phyloP scores from a whole-genome alignment of 2,888 invertebrate genomes.

The Pteria penguin region DNA sequence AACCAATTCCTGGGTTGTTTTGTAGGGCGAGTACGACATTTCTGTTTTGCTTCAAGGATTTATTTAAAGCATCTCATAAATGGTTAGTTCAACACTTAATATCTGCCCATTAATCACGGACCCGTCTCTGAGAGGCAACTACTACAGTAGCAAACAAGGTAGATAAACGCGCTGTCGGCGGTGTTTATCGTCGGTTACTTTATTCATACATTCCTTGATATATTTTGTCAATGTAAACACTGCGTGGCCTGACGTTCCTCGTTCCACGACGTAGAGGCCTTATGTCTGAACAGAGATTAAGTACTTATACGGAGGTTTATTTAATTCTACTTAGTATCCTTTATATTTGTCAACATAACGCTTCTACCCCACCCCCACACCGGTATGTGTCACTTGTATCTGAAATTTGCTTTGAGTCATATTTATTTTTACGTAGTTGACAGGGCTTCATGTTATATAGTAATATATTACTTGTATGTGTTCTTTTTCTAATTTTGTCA shows the following conservation, averaged over 20 bases:
- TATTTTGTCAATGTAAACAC: background rate
- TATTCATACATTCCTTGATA: background rate
- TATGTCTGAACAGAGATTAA: background rate
- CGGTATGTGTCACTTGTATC: background rate
- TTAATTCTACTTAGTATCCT: slow-evolving; percentile 7
- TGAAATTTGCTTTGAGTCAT: no score
- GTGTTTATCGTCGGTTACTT: background rate
- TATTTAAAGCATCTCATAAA: slow-evolving; percentile 43
- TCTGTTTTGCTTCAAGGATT: slow-evolving; percentile 18
- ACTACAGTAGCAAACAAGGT: background rate
- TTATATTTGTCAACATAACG: slow-evolving; percentile 3
- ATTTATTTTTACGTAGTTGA: no score
- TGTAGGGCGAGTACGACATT: slow-evolving; percentile 13
- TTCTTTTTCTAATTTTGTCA: no score
- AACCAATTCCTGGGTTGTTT: slow-evolving; percentile 33
- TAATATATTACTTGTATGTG: no score
- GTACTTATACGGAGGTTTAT: background rate
- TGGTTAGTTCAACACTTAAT: slow-evolving; percentile 35
- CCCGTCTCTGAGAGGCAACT: background rate
- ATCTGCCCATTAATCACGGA: slow-evolving; percentile 34
- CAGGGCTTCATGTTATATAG: no score
- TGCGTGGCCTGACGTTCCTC: background rate
- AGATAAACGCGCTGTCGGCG: no score
- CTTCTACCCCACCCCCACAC: background rate
- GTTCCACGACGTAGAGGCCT: background rate